Evolutionary conservation across 2,797 vertebrate genomes (phyloP).

Genomic region (Urophycis tenuis): DNA sequence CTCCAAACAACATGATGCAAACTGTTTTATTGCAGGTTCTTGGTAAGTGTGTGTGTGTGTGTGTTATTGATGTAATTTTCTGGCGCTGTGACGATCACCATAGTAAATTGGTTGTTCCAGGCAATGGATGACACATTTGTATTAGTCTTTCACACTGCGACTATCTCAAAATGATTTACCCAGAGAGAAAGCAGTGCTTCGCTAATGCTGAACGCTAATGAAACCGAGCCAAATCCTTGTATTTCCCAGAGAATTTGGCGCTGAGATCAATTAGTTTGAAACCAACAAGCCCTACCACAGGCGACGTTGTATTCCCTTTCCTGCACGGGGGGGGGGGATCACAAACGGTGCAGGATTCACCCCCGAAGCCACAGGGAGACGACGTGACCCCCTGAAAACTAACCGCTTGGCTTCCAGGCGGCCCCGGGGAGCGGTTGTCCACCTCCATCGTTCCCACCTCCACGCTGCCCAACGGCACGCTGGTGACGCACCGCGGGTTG

Average conservation of each 20-base stretch:
- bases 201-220: too few species aligned
- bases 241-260: too few species aligned
- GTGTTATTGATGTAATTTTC: not conserved
- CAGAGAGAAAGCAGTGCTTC: too few species aligned
- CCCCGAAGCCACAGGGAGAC: not conserved
- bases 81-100: not conserved
- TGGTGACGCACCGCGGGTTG: slow-evolving; percentile 39
- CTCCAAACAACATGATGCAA: not conserved
- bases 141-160: not conserved
- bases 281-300: too few species aligned
- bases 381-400: not conserved
- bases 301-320: too few species aligned
- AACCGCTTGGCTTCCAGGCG: slow-evolving; percentile 55
- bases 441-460: slow-evolving; percentile 46
- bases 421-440: slow-evolving; percentile 52
- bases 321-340: not conserved
- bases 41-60: not conserved
- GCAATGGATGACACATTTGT: too few species aligned
- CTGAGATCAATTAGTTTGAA: too few species aligned
- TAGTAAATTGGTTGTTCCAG: not conserved
- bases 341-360: not conserved
- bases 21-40: not conserved
- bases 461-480: slow-evolving; percentile 65
- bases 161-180: not conserved
- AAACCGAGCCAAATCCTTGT: too few species aligned